These are phyloP conservation scores for Melipona beecheii DNA, from an alignment of 2,888 invertebrate species.

Conservation along the genomic window DNA sequence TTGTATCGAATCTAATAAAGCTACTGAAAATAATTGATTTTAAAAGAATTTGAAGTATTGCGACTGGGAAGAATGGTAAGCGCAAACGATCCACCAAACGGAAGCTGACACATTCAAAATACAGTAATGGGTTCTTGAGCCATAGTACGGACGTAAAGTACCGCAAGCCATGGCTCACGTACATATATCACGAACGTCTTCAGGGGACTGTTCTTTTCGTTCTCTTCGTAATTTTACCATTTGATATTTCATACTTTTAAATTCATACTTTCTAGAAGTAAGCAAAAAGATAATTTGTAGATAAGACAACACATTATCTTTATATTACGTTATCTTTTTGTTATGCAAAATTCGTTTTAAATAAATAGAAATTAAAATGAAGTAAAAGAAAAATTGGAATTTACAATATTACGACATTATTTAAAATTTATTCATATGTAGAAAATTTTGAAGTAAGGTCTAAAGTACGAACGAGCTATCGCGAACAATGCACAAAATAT, in stretches of 20 bases:
- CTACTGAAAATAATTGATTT: neutral
- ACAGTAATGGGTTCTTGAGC: conserved; percentile 5
- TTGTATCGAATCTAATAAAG: neutral
- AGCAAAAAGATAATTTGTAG: neutral
- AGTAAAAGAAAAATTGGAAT: neutral
- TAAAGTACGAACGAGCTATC: neutral
- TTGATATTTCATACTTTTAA: neutral
- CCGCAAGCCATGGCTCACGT: conserved; percentile 44
- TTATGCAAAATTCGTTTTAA: too few species aligned
- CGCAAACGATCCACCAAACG: conserved; percentile 49
- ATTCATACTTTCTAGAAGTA: neutral
- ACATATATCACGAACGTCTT: conserved; percentile 11
- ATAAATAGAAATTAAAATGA: neutral
- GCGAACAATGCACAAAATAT: neutral
- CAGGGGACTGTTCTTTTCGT: neutral
- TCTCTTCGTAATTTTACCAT: neutral
- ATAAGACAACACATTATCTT: too few species aligned
- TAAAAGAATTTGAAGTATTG: neutral
- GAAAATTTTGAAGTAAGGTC: neutral
- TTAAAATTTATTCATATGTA: neutral
- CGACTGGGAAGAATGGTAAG: conserved; percentile 10
- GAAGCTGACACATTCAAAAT: conserved; percentile 47
- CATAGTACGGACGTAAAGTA: conserved; percentile 21
- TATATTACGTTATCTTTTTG: too few species aligned
- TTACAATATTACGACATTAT: neutral